Conservation (phyloP, 2,113 vertebrate genomes). For the Sula dactylatra region DNA sequence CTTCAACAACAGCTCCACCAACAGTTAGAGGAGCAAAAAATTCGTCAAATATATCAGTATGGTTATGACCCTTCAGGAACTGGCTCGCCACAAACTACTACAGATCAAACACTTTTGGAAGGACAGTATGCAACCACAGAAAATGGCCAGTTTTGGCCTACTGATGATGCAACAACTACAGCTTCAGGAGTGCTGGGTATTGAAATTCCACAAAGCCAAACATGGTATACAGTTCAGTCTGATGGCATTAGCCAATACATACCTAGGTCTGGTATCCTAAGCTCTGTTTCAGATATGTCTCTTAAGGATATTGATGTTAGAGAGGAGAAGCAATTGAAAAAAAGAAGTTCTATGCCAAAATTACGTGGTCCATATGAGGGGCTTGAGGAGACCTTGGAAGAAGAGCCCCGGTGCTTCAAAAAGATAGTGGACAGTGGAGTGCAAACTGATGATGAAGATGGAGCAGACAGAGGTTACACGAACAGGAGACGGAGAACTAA, state of each 20-base stretch:
- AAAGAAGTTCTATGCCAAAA: slow-evolving; percentile 78
- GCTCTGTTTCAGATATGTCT: slow-evolving; percentile 83
- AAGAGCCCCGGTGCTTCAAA: slow-evolving; percentile 76
- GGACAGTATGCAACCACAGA: slow-evolving; percentile 85
- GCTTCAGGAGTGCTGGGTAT: slow-evolving; percentile 75
- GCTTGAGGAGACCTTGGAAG: slow-evolving; percentile 70
- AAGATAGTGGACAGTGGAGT: slow-evolving; percentile 92
- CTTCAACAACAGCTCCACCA: slow-evolving; percentile 94
- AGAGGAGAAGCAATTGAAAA: slow-evolving; percentile 79
- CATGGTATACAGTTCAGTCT: slow-evolving; percentile 81
- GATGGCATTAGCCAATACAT: slow-evolving; percentile 79
- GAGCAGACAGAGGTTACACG: slow-evolving; percentile 81
- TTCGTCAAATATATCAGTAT: slow-evolving; percentile 86
- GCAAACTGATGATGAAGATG: slow-evolving; percentile 97
- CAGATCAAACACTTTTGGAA: slow-evolving; percentile 84
- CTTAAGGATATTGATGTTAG: slow-evolving; percentile 81
- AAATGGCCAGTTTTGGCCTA: slow-evolving; percentile 88
- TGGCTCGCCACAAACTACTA: slow-evolving; percentile 75
- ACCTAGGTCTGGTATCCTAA: slow-evolving; percentile 74
- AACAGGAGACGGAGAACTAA: slow-evolving; percentile 85
- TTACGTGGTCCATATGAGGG: slow-evolving; percentile 79
- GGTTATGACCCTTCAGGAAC: slow-evolving; percentile 78
- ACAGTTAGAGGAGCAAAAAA: slow-evolving; percentile 93
- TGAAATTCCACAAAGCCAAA: slow-evolving; percentile 76
- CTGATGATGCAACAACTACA: slow-evolving; percentile 82